Evolutionary conservation across 1,140 invertebrate genomes (phyloP).

Genomic region (Trichonephila clavipes): DNA sequence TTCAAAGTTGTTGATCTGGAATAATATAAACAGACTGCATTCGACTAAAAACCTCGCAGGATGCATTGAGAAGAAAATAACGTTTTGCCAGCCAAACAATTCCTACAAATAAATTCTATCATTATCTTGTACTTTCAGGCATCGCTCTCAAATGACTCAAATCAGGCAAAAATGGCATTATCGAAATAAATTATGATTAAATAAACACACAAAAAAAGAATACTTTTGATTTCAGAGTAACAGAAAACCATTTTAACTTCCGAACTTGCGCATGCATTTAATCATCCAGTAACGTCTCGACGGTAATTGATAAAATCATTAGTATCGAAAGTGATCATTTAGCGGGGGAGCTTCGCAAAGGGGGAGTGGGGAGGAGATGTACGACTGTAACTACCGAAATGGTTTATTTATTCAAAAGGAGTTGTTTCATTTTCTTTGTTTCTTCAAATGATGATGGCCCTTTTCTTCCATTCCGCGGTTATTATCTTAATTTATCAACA

Average conservation of each 20-base stretch:
- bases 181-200: background rate
- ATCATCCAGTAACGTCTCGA: background rate
- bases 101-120: no score
- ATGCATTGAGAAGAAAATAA: no score
- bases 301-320: constrained; percentile 34
- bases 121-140: no score
- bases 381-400: background rate
- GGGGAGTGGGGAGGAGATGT: background rate
- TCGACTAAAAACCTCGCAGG: no score
- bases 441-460: constrained; percentile 16
- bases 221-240: background rate
- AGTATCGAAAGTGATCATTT: constrained; percentile 1
- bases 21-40: no score
- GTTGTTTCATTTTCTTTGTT: constrained; percentile 11
- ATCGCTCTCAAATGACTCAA: background rate
- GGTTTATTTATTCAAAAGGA: constrained; percentile 34
- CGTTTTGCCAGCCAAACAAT: no score
- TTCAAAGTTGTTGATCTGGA: no score
- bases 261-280: background rate
- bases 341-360: background rate
- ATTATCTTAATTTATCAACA: constrained; percentile 42
- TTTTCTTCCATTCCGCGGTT: constrained; percentile 27
- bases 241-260: background rate
- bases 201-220: background rate
- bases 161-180: background rate